Evolutionary conservation across 2,888 invertebrate genomes (phyloP).

Genomic region (Hemaris fuciformis): DNA sequence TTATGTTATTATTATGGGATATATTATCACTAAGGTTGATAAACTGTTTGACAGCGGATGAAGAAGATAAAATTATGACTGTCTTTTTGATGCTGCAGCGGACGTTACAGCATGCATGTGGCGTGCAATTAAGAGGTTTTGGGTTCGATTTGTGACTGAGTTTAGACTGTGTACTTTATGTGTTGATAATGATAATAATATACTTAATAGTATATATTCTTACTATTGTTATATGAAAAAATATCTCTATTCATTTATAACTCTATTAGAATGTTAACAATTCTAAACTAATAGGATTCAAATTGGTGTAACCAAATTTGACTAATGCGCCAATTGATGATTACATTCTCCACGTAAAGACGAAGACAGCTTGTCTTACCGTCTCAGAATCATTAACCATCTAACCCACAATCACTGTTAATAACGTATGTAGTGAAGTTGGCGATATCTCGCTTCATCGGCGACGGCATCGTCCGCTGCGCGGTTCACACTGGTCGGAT

Average conservation of each 20-base stretch:
- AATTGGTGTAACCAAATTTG: not conserved
- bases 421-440: constrained; percentile 8
- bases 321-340: not conserved
- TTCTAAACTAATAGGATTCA: not conserved
- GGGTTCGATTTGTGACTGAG: too few relatives aligned
- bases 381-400: constrained; percentile 7
- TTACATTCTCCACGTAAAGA: not conserved
- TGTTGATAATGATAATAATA: too few relatives aligned
- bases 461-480: constrained; percentile 51
- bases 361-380: constrained; percentile 5
- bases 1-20: too few relatives aligned
- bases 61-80: too few relatives aligned
- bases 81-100: too few relatives aligned
- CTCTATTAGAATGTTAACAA: not conserved
- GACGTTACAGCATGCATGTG: too few relatives aligned
- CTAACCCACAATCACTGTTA: constrained; percentile 9
- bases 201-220: not conserved
- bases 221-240: not conserved
- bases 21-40: too few relatives aligned
- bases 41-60: too few relatives aligned
- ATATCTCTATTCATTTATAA: not conserved
- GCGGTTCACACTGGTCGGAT: constrained; percentile 72
- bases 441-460: constrained; percentile 38
- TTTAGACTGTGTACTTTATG: too few relatives aligned
- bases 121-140: too few relatives aligned